These are phyloP conservation scores for Calliphora vomitoria DNA, from an alignment of 2,888 invertebrate genomes.

Conservation along the genomic window DNA sequence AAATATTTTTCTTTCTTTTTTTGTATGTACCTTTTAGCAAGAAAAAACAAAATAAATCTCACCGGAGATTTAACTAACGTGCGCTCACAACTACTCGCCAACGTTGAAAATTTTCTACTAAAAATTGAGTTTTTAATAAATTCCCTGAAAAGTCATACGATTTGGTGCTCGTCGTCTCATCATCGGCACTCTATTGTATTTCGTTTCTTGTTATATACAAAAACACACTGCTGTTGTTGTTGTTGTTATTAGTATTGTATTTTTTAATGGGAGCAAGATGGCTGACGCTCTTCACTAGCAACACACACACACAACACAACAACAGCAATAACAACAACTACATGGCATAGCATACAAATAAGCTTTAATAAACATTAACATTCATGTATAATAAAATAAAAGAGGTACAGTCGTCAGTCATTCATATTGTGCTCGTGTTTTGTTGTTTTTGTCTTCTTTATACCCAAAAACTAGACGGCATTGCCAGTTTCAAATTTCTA, in stretches of 20 bases:
- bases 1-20: slow-evolving; percentile 50
- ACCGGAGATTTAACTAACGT: slow-evolving; percentile 73
- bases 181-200: slow-evolving; percentile 70
- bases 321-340: slow-evolving; percentile 8
- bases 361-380: slow-evolving; percentile 14
- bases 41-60: slow-evolving; percentile 72
- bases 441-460: slow-evolving; percentile 30
- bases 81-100: slow-evolving; percentile 80
- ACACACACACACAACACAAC: slow-evolving; percentile 35
- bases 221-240: slow-evolving; percentile 57
- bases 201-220: slow-evolving; percentile 69
- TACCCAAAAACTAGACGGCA: slow-evolving; percentile 1
- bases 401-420: slow-evolving; percentile 71
- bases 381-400: slow-evolving; percentile 38
- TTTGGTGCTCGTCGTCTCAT: slow-evolving; percentile 65
- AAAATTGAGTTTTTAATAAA: slow-evolving; percentile 78
- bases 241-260: slow-evolving; percentile 56
- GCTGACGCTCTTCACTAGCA: slow-evolving; percentile 78
- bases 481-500: slow-evolving; percentile 55
- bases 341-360: background rate
- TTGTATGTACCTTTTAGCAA: slow-evolving; percentile 56
- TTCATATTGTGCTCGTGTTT: slow-evolving; percentile 60
- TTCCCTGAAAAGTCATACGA: slow-evolving; percentile 72
- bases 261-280: slow-evolving; percentile 80
- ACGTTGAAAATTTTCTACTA: slow-evolving; percentile 83